Evolutionary conservation across 23 tunicate species (phyloP).

Genomic region (Oikopleura albicans): DNA sequence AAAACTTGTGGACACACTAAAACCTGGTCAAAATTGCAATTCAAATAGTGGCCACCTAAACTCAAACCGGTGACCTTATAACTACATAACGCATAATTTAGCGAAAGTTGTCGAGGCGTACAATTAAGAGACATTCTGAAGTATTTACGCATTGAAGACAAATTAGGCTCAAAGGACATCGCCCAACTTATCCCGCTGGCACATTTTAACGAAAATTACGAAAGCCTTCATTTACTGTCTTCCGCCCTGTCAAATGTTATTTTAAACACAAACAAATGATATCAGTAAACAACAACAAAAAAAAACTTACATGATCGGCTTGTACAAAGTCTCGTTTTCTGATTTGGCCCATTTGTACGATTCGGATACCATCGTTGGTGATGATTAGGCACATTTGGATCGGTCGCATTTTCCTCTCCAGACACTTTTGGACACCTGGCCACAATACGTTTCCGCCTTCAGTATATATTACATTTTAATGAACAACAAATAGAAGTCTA

Average conservation of each 20-base stretch:
- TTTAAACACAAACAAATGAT: not conserved
- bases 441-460: not conserved
- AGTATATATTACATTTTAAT: too few relatives aligned
- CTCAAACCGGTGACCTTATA: too few relatives aligned
- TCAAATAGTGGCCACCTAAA: too few relatives aligned
- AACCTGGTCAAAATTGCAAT: too few relatives aligned
- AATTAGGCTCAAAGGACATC: not conserved
- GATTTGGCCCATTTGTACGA: not conserved
- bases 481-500: too few relatives aligned
- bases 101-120: constrained; percentile 9
- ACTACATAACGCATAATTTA: not conserved
- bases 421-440: not conserved
- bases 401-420: not conserved
- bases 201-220: constrained; percentile 8
- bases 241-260: not conserved
- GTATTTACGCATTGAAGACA: not conserved
- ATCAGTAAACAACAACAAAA: too few relatives aligned
- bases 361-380: not conserved
- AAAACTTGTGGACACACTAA: too few relatives aligned
- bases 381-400: not conserved
- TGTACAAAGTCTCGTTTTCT: not conserved
- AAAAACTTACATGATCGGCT: constrained; percentile 1
- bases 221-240: not conserved
- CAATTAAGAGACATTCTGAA: not conserved
- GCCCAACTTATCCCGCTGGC: not conserved